A percentile compares a stretch with the other conserved stretches of the same genome.
Evolutionary conservation across 2,888 invertebrate species (phyloP).

Genomic region (Odontocolon sp.): DNA sequence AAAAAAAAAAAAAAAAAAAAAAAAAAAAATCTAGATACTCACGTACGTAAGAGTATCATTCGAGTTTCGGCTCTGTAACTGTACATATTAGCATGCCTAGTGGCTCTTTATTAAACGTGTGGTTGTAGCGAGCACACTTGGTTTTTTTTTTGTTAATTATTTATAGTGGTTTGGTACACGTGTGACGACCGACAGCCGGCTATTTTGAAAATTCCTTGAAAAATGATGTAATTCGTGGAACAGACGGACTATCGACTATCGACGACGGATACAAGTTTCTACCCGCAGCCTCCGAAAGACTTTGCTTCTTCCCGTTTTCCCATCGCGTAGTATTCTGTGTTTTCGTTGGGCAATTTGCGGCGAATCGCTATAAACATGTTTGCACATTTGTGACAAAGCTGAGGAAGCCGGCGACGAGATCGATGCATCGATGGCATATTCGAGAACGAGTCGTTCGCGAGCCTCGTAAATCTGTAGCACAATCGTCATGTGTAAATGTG

Average conservation of each 20-base stretch:
- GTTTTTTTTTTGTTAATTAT: constrained; percentile 75
- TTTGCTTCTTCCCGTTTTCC: constrained; percentile 23
- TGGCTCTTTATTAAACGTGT: constrained; percentile 71
- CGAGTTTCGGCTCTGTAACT: constrained; percentile 67
- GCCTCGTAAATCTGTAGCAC: constrained; percentile 56
- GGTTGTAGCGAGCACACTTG: constrained; percentile 70
- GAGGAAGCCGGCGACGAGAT: constrained; percentile 1
- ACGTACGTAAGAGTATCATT: constrained; percentile 57
- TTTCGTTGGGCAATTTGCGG: constrained; percentile 2
- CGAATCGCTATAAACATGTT: constrained; percentile 8
- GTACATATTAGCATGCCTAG: constrained; percentile 73
- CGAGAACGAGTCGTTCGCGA: constrained; percentile 51
- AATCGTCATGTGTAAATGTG: constrained; percentile 35
- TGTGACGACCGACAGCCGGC: constrained; percentile 35
- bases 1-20: not conserved
- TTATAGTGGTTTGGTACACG: constrained; percentile 66
- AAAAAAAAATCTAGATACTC: constrained; percentile 25
- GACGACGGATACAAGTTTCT: constrained; percentile 9
- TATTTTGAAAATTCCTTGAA: not conserved
- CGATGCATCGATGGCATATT: constrained; percentile 42
- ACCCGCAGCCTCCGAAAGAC: not conserved
- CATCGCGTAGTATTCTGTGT: constrained; percentile 2
- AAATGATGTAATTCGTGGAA: not conserved
- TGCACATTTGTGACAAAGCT: constrained; percentile 29
- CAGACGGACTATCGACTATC: not conserved